These are phyloP conservation scores for Rhea americana DNA, from an alignment of 2,113 vertebrate species.

Conservation along the genomic window DNA sequence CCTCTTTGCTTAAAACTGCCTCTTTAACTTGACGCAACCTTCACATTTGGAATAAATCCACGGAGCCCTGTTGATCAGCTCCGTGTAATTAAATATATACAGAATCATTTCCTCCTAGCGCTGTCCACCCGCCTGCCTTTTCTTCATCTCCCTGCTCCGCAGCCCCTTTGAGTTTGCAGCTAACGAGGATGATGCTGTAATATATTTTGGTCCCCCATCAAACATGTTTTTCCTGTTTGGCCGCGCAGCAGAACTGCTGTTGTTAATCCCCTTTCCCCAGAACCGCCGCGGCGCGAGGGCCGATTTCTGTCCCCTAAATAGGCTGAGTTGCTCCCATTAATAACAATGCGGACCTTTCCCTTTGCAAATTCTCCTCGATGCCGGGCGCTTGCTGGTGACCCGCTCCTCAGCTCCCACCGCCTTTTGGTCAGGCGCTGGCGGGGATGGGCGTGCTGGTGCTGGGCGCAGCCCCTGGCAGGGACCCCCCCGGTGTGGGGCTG, in stretches of 20 bases:
- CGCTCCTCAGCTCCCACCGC: fast-evolving
- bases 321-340: not conserved
- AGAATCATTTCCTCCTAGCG: not conserved
- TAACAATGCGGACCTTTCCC: fast-evolving
- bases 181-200: not conserved
- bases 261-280: not conserved
- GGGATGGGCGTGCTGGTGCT: not conserved
- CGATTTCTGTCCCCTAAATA: not conserved
- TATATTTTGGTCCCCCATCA: not conserved
- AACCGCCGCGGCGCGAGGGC: not conserved
- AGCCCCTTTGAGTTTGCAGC: not conserved
- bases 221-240: constrained; percentile 24
- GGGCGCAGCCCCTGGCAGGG: not conserved
- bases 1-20: not conserved
- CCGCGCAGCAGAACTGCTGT: not conserved
- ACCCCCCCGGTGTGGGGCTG: not conserved
- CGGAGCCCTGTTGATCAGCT: not conserved
- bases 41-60: constrained; percentile 45
- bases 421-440: too few species aligned
- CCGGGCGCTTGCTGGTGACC: not conserved
- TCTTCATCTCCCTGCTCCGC: not conserved
- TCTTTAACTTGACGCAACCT: constrained; percentile 38
- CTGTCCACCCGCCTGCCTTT: not conserved
- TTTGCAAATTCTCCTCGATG: not conserved
- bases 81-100: constrained; percentile 25